Percentiles rank a stretch among this genome's conserved stretches.
phyloP scores from a whole-genome alignment of 2,113 vertebrate genomes.

The Stigmatopora argus region DNA sequence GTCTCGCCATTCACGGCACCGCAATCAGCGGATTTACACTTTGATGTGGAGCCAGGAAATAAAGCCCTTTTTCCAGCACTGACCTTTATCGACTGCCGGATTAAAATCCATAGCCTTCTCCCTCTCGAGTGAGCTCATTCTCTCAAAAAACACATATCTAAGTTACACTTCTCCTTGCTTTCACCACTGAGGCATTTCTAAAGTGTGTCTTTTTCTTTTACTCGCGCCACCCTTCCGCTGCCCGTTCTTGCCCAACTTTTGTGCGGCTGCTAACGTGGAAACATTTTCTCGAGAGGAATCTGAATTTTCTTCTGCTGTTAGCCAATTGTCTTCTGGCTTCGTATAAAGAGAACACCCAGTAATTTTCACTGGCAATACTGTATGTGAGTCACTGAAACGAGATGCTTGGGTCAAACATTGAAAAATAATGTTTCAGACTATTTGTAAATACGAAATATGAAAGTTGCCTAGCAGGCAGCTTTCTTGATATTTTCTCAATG shows the following conservation, averaged over 20 bases:
- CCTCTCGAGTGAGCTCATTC: constrained; percentile 21
- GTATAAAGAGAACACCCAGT: no score
- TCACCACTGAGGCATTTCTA: constrained; percentile 44
- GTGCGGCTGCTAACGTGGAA: constrained; percentile 35
- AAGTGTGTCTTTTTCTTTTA: constrained; percentile 38
- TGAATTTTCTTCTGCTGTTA: not conserved
- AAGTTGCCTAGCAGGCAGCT: no score
- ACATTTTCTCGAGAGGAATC: constrained; percentile 25
- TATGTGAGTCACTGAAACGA: no score
- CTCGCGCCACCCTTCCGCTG: constrained; percentile 9
- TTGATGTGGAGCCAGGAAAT: constrained; percentile 74
- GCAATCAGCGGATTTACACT: constrained; percentile 77
- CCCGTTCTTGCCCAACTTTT: constrained; percentile 38
- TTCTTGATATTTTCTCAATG: no score
- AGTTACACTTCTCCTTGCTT: constrained; percentile 63
- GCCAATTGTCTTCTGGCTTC: no score
- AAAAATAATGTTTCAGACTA: no score
- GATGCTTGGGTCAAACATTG: no score
- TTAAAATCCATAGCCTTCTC: constrained; percentile 73
- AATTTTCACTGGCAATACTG: no score
- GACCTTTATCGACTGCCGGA: constrained; percentile 75
- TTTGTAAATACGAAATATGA: no score
- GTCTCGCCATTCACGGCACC: constrained; percentile 66
- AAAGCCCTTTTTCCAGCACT: constrained; percentile 72
- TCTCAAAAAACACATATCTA: constrained; percentile 61